These are phyloP conservation scores for Alces alces DNA, from an alignment of 2,113 vertebrate species.

Conservation along the genomic window DNA sequence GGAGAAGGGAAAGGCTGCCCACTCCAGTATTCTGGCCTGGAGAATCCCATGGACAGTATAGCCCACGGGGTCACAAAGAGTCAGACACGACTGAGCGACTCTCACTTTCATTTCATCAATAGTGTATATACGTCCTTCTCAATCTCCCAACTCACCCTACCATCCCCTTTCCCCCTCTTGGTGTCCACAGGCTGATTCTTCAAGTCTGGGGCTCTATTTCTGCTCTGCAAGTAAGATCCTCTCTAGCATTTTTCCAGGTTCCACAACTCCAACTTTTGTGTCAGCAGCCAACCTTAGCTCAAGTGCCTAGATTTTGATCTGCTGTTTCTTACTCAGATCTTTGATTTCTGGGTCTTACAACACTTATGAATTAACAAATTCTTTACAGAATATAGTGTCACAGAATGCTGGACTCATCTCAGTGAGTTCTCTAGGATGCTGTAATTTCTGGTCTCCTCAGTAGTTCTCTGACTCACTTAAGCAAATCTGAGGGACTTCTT, in stretches of 20 bases:
- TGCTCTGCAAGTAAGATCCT: neutral
- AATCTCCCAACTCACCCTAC: fast-evolving
- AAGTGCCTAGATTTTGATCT: fast-evolving
- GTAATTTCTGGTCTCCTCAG: neutral
- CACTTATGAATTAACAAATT: neutral
- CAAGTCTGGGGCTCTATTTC: neutral
- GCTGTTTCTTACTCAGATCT: neutral
- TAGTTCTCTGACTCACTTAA: neutral
- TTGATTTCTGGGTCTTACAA: neutral
- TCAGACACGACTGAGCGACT: fast-evolving
- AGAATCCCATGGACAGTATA: neutral
- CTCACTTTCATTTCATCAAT: neutral
- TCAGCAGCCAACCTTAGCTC: neutral
- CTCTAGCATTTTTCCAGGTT: neutral
- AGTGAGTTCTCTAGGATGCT: neutral
- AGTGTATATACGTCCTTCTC: neutral
- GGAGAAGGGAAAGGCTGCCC: neutral
- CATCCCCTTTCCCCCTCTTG: fast-evolving
- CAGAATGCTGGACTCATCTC: neutral
- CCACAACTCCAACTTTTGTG: neutral
- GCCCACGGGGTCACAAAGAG: fast-evolving
- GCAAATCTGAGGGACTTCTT: neutral
- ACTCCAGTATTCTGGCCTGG: neutral
- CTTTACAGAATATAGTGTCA: neutral
- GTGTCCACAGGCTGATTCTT: neutral